phyloP scores from a whole-genome alignment of 2,113 vertebrate species.

The Dicerorhinus sumatrensis region DNA sequence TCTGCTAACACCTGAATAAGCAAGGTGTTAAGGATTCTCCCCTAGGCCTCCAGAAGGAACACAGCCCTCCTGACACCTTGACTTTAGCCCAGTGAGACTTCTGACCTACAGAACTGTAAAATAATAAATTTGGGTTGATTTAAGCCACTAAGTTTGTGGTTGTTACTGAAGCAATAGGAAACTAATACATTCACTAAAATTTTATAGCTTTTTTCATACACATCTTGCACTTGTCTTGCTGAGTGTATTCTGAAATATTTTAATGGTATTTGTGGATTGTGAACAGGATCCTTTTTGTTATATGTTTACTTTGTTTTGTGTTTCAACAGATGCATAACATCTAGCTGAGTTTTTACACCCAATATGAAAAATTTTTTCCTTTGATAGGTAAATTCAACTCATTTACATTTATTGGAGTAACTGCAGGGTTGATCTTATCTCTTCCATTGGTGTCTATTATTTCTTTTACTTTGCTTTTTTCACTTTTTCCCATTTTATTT shows the following conservation, averaged over 20 bases:
- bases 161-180: neutral
- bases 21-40: neutral
- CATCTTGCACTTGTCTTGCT: neutral
- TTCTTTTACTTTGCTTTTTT: conserved; percentile 10
- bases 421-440: neutral
- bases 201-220: neutral
- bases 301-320: neutral
- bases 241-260: neutral
- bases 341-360: neutral
- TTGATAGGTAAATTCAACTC: neutral
- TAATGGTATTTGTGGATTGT: neutral
- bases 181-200: neutral
- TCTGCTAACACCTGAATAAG: neutral
- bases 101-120: neutral
- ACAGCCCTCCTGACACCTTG: neutral
- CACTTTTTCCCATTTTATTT: neutral
- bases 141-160: neutral
- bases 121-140: neutral
- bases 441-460: neutral
- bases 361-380: neutral
- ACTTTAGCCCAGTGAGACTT: neutral
- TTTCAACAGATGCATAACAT: neutral
- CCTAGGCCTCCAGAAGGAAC: neutral
- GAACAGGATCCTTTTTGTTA: neutral
- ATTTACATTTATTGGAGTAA: neutral